Base-by-base conservation (phyloP, 2,797 vertebrate species). In the Trachurus trachurus region DNA sequence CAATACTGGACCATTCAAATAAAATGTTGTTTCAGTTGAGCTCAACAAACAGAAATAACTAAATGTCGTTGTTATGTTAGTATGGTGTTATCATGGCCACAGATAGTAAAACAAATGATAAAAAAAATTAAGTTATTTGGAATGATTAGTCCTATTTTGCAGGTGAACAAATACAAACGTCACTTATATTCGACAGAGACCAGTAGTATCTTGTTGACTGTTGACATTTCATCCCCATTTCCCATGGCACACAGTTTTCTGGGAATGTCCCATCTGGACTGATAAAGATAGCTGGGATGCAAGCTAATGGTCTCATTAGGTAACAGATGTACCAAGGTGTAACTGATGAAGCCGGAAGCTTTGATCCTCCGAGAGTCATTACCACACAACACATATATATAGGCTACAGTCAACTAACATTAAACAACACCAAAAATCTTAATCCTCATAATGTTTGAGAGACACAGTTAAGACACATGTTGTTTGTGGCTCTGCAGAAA, bases 151-250 rank as follows among this genome's bases (percentile, higher is more conserved):
- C 8, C 10, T 40, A 10, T 19, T 64, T 10, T 39, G 9, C 17
- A 26, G 45, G 44, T 65, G 26, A 0, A n/a, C 16, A 37, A 31
- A 49, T 11, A 2, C n/a, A 4, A 17, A 63, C 29, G 7, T 4
- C 29, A 26, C 44, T 11, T 60, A 13, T 31, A 11, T 22, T 9
- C 40, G 17, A 6, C 31, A 31, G 10, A 70, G 52, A 50, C 39
- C 58, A 52, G 2, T 12, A 19, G 37, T 44, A 39, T 50, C 22
- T 1, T 69, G 15, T 31, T 47, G 10, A 44, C 57, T 34, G 50
- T 11, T 42, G 19, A 54, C 50, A 64, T 58, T 56, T 49, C 45
- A 29, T 9, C 5, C 16, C 45, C 45, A 16, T 70, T 70, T 77
- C 61, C 39, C 61, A 60, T 60, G 26, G n/a, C 21, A 0, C 26